Base-by-base conservation (phyloP, 2,113 vertebrate species). In the Coptodon rendalli region DNA sequence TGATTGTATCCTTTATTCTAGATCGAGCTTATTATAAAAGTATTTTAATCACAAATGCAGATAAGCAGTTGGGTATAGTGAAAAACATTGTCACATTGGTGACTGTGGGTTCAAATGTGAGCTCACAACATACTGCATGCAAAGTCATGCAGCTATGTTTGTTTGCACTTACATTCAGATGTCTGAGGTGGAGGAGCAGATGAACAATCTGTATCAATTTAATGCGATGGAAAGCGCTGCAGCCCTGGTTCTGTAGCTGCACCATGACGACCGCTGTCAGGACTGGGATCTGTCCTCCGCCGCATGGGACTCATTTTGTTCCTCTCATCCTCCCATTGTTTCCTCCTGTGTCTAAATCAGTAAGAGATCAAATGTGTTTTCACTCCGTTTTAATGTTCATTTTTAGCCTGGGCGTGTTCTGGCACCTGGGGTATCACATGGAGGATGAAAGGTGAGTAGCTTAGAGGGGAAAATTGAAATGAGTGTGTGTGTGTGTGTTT, bases 181-280 rank as follows among this genome's bases (percentile, higher is more conserved):
- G 31, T 91, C 80, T 73, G 82, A 84, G 83, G 63, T 86, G 53
- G 82, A 83, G 13, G 48, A 80, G 54, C 87, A 87, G 86, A 73
- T 24, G 12, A 85, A 76, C 80, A 82, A 90, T 82, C 81, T 31
- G 54, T 52, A 43, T 92, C 90, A 84, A 80, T 92, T 82, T 56
- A 59, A 89, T 83, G 56, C 54, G 68, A 68, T 31, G 85, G 87
- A 89, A 61, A 81, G 79, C 36, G 87, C 79, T 63, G 88, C 90
- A 87, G 81, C 81, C 68, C 84, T 52, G 89, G 86, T 76, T 54
- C 80, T 82, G 80, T 80, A 31, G 78, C 89, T 80, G 87, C 92
- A 83, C 92, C 91, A 92, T 94, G 93, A 82, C 91, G 84, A 94
- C 94, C 17, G 61, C 89, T 89, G 89, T 86, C 94, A 90, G 40